phyloP scores from a whole-genome alignment of 2,888 invertebrate species.

The Coelinius sp. region DNA sequence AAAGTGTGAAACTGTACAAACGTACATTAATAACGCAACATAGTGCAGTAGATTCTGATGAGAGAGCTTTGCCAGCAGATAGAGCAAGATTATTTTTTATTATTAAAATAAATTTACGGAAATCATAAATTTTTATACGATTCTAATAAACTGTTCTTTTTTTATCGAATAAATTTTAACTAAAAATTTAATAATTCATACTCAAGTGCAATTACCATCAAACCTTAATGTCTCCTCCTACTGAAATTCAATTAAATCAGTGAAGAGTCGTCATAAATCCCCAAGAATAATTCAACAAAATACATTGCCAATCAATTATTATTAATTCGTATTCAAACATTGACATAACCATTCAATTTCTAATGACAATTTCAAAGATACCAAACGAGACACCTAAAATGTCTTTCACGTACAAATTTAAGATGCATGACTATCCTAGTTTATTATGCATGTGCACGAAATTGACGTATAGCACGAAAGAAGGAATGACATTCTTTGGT shows the following conservation, averaged over 20 bases:
- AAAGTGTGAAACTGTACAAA: neutral
- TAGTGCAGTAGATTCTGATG: too few relatives aligned
- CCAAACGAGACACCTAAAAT: neutral
- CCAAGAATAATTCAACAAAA: neutral
- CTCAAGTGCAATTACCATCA: too few relatives aligned
- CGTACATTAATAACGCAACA: too few relatives aligned
- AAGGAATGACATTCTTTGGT: conserved; percentile 16
- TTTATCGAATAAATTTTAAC: too few relatives aligned
- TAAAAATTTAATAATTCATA: too few relatives aligned
- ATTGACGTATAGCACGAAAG: conserved; percentile 22
- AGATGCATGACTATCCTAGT: conserved; percentile 22
- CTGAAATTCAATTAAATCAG: neutral
- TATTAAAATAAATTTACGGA: neutral
- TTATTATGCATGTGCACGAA: conserved; percentile 25
- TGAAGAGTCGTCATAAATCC: neutral
- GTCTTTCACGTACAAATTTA: conserved; percentile 14
- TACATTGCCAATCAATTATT: neutral
- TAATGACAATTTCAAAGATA: neutral
- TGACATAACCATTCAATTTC: neutral
- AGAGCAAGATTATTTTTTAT: neutral
- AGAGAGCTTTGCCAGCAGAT: too few relatives aligned
- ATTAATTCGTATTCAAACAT: neutral
- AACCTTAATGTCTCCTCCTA: neutral
- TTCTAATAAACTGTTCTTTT: too few relatives aligned
- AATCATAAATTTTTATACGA: too few relatives aligned